Evolutionary conservation across 2,113 vertebrate genomes (phyloP), one percentile per base, ranked within the genome.

Genomic region (Sporophila hypoxantha): DNA sequence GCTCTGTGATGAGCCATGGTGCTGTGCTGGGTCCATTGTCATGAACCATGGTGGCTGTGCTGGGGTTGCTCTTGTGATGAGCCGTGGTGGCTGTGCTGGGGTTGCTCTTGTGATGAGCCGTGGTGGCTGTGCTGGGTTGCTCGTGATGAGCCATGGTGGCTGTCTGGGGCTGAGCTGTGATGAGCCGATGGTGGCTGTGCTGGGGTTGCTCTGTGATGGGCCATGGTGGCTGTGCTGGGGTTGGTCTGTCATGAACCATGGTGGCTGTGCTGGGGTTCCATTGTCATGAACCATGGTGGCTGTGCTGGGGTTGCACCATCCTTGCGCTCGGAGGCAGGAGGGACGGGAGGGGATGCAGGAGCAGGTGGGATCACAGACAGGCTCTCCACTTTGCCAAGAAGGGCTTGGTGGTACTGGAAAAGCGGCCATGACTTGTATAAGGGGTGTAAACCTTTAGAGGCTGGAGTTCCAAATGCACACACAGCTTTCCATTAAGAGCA

Each of bases 201-300:
- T 44, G 44, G 44, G 44, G 20, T 3, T 21, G 23, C 1, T 0
- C 6, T 2, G 1, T 36, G 56, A 46, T 1, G 5, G 67, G 32
- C 41, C 46, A 14, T 47, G 47, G 16, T 15, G 25, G 47, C 14
- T 49, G 47, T 32, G 12, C 0, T 2, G 1, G 8, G 15, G 7
- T 42, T 56, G 36, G 30, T 18, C 5, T 26, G 2, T 26, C 5
- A 26, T 26, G 47, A 49, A 21, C 42, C 13, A 5, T 3, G 5
- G 17, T 13, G 32, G 2, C 2, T 20, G 23, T 34, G 14, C 0
- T 2, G 1, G 8, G 14, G 7, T 10, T 56, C 23, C 1, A 0
- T 9, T 2, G 1, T n/a, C 47, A 42, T 1, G 5, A 71, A 22
- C 44, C 12, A 6, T 3, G 6, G 19, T 14, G 27, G 50, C 10